These are phyloP conservation scores for Polia nebulosa DNA, from an alignment of 2,888 invertebrate species.

Conservation along the genomic window DNA sequence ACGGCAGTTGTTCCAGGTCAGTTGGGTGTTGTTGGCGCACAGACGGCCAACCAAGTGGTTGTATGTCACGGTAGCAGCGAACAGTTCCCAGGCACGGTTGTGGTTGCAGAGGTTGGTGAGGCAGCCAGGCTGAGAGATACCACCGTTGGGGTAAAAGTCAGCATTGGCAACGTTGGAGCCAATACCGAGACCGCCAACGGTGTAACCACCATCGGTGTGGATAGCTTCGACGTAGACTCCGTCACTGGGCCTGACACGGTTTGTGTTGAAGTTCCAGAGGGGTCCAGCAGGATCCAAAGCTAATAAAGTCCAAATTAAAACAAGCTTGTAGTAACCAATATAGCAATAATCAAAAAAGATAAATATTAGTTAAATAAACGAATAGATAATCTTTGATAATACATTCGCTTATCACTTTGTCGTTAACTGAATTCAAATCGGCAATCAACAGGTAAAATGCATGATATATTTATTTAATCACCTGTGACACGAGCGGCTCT, in stretches of 20 bases:
- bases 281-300: constrained; percentile 64
- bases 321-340: not conserved
- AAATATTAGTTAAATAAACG: not conserved
- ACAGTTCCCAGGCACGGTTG: constrained; percentile 76
- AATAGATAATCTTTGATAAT: not conserved
- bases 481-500: constrained; percentile 78
- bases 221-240: constrained; percentile 78
- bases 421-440: not conserved
- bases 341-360: not conserved
- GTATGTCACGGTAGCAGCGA: constrained; percentile 72
- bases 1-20: constrained; percentile 71
- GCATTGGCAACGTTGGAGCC: constrained; percentile 85
- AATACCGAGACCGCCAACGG: constrained; percentile 81
- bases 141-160: constrained; percentile 92
- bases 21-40: constrained; percentile 68
- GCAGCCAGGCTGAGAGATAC: constrained; percentile 79
- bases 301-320: not conserved
- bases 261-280: constrained; percentile 70
- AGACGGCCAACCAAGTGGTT: constrained; percentile 73
- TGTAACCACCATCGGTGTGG: constrained; percentile 71
- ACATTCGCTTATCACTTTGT: not conserved
- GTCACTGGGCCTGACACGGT: constrained; percentile 75
- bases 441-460: not conserved
- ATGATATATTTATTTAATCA: not conserved
- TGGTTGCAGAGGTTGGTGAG: constrained; percentile 75